Evolutionary conservation across 2,888 invertebrate genomes (phyloP), one percentile per base, ranked within the genome.

Genomic region (Heteromyza rotundicornis): DNA sequence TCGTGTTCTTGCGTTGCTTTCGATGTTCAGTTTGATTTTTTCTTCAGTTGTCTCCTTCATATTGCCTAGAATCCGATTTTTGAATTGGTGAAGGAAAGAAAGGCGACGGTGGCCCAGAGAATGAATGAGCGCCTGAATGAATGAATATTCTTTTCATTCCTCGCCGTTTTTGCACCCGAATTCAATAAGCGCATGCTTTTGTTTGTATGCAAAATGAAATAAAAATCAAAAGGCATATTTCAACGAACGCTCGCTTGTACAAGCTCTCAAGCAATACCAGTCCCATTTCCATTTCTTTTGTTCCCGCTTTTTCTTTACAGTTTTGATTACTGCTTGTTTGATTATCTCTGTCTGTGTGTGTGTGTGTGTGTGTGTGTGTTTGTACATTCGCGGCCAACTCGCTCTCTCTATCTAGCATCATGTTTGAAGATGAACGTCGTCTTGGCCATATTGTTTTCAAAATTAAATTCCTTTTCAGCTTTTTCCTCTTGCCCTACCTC

Each of bases 381-480:
- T 40, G 40, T 27, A 10, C n/a, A 40, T 40, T 7, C 14, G 2
- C n/a, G 3, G 10, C 14, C 47, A 3, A 19, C 3, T 2, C 2
- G 20, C 47, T 47, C 3, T 17, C 19, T 5, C 19, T 19, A 7
- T 2, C 2, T 14, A 40, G 17, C 17, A 19, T 17, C 8, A 47
- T 20, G 14, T 47, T 17, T 47, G 20, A 3, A 17, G 5, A 14
- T 14, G 3, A 7, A 19, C 17, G 19, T 20, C 20, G 7, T 20
- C 20, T 47, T 20, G 2, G 19, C 7, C 40, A 57, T 19, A 60
- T 60, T 60, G 60, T 57, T 57, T 61, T 57, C 60, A 47, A 61
- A 61, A 57, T 61, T 50, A 56, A 57, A 57, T 61, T 57, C 57
- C 51, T 60, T 61, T 49, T n/a, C 54, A 8, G 47, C 47, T 19